Conservation (phyloP, 1,140 invertebrate genomes). For the Amphibalanus amphitrite region DNA sequence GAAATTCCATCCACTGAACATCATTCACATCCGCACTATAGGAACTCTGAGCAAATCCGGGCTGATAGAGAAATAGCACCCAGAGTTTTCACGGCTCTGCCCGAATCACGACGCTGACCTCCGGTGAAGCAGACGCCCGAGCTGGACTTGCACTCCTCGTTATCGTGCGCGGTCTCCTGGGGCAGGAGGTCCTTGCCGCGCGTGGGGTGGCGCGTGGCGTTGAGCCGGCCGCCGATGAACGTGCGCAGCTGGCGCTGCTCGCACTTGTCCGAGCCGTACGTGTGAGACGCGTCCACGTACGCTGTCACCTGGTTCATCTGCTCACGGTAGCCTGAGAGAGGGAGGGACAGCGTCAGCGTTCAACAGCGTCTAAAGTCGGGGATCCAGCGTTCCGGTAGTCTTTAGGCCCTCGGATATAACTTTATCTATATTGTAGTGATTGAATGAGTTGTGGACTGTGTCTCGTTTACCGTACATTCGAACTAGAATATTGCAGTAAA, state of each 20-base stretch:
- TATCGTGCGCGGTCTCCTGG: conserved; percentile 20
- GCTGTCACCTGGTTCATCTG: conserved; percentile 46
- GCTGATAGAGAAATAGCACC: no score
- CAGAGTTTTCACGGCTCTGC: no score
- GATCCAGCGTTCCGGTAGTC: background rate
- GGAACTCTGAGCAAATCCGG: no score
- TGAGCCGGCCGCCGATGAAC: conserved; percentile 28
- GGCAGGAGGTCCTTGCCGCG: conserved; percentile 26
- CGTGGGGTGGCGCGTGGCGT: conserved; percentile 25
- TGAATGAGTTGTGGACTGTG: conserved; percentile 4
- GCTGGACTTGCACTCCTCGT: conserved; percentile 26
- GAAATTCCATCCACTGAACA: no score
- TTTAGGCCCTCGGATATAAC: background rate
- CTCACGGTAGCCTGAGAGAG: conserved; percentile 29
- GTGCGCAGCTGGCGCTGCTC: conserved; percentile 29
- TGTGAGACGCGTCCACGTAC: conserved; percentile 40
- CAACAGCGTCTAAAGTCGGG: conserved; percentile 3
- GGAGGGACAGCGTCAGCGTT: background rate
- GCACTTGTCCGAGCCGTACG: conserved; percentile 44
- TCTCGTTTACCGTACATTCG: no score
- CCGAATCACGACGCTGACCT: conserved; percentile 21
- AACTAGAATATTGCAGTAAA: no score
- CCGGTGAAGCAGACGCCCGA: conserved; percentile 29
- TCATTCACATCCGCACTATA: no score
- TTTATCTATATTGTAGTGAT: background rate